Conservation (phyloP, 2,888 invertebrate genomes). For the Nysson spinosus region DNA sequence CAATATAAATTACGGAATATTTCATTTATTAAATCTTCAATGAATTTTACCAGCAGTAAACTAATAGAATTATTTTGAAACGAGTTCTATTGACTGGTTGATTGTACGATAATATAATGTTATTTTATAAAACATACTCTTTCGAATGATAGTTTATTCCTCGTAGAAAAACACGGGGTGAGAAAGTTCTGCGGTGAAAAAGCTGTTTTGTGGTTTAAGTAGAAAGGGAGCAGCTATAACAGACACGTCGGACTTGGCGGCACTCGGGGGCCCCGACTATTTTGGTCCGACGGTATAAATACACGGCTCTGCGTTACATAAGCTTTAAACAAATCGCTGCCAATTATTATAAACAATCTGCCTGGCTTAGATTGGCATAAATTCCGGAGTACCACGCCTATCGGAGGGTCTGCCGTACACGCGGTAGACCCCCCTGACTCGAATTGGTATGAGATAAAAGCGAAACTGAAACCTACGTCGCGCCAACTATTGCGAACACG, state of each 20-base stretch:
- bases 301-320: constrained; percentile 69
- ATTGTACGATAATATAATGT: no score
- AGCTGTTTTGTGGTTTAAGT: constrained; percentile 44
- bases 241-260: constrained; percentile 59
- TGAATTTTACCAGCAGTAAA: no score
- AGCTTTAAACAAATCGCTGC: constrained; percentile 68
- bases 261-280: constrained; percentile 64
- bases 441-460: constrained; percentile 53
- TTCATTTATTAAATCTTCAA: no score
- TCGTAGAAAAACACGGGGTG: neutral
- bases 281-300: constrained; percentile 69
- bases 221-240: constrained; percentile 55
- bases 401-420: constrained; percentile 5
- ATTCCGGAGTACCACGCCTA: neutral
- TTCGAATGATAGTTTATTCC: no score
- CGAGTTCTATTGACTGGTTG: no score
- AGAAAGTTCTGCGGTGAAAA: neutral
- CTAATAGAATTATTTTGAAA: no score
- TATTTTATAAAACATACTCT: no score
- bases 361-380: constrained; percentile 43
- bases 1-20: no score
- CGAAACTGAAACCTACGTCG: constrained; percentile 40
- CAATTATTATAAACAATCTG: constrained; percentile 73
- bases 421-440: constrained; percentile 32
- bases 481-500: constrained; percentile 49